phyloP scores from a whole-genome alignment of 2,797 vertebrate genomes.

The Melanotaenia boesemani region DNA sequence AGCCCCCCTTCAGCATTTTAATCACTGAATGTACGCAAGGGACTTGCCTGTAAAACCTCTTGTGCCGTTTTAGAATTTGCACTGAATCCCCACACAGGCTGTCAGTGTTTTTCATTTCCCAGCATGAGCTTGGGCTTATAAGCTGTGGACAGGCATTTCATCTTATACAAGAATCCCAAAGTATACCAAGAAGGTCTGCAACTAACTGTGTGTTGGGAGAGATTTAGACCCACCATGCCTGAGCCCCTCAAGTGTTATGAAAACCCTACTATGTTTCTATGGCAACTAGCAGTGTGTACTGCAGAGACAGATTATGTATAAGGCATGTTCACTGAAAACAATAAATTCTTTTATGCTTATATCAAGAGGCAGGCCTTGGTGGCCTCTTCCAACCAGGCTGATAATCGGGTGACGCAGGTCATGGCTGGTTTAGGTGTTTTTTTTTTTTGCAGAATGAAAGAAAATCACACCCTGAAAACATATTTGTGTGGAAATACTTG shows the following conservation, averaged over 20 bases:
- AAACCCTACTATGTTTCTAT: slow-evolving; percentile 71
- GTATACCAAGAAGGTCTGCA: slow-evolving; percentile 30
- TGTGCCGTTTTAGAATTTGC: slow-evolving; percentile 67
- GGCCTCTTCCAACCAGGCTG: slow-evolving; percentile 37
- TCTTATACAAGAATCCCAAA: slow-evolving; percentile 47
- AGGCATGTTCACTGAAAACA: slow-evolving; percentile 81
- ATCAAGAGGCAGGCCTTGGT: slow-evolving; percentile 57
- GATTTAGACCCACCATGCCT: slow-evolving; percentile 48
- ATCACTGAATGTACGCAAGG: slow-evolving; percentile 60
- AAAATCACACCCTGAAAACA: slow-evolving; percentile 58
- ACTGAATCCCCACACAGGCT: slow-evolving; percentile 52
- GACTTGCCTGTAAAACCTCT: slow-evolving; percentile 67
- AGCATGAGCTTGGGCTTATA: slow-evolving; percentile 53
- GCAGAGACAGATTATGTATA: slow-evolving; percentile 67
- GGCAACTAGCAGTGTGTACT: slow-evolving; percentile 65
- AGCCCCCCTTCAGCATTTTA: slow-evolving; percentile 48
- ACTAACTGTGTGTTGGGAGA: slow-evolving; percentile 38
- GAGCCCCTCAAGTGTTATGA: slow-evolving; percentile 69
- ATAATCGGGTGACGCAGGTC: slow-evolving; percentile 26
- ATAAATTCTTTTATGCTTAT: slow-evolving; percentile 79
- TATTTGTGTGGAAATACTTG: slow-evolving; percentile 43
- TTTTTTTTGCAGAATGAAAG: neutral
- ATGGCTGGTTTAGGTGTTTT: neutral
- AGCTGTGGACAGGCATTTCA: slow-evolving; percentile 50
- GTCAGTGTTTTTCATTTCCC: slow-evolving; percentile 73